phyloP scores from a whole-genome alignment of 1,140 invertebrate genomes.

The Oedothorax gibbosus region DNA sequence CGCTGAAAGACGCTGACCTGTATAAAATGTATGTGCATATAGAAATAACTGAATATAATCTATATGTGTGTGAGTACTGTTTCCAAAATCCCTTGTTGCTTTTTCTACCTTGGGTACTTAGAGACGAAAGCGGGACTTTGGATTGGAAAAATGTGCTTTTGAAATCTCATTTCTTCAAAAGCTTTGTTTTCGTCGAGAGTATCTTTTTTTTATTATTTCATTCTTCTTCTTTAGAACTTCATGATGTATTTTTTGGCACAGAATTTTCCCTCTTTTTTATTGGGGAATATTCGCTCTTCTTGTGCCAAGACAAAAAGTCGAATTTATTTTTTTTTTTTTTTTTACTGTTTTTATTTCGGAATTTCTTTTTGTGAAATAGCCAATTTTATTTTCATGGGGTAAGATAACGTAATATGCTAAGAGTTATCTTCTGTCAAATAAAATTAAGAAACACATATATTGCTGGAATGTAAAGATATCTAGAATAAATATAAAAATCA shows the following conservation, averaged over 20 bases:
- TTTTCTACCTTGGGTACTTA: slow-evolving; percentile 52
- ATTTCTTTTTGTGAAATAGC: no score
- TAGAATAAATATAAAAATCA: no score
- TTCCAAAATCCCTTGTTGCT: slow-evolving; percentile 56
- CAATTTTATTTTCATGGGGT: no score
- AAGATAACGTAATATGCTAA: no score
- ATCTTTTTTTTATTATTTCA: not conserved
- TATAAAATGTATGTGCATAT: slow-evolving; percentile 60
- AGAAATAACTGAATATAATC: slow-evolving; percentile 41
- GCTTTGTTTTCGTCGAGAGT: slow-evolving; percentile 46
- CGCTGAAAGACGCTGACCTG: slow-evolving; percentile 40
- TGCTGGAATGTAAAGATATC: no score
- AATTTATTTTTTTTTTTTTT: not conserved
- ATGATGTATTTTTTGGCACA: slow-evolving; percentile 25
- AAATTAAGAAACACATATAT: no score
- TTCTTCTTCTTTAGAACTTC: slow-evolving; percentile 11
- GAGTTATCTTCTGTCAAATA: no score
- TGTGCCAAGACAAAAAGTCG: slow-evolving; percentile 2
- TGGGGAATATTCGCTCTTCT: slow-evolving; percentile 21
- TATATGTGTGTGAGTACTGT: slow-evolving; percentile 36
- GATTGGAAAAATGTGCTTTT: slow-evolving; percentile 56
- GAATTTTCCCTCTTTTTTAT: slow-evolving; percentile 14
- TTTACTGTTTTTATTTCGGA: no score
- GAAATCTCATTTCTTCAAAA: slow-evolving; percentile 60
- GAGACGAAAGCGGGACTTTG: slow-evolving; percentile 28